These are phyloP conservation scores for Coreoperca whiteheadi DNA, from an alignment of 2,113 vertebrate genomes.

Conservation along the genomic window DNA sequence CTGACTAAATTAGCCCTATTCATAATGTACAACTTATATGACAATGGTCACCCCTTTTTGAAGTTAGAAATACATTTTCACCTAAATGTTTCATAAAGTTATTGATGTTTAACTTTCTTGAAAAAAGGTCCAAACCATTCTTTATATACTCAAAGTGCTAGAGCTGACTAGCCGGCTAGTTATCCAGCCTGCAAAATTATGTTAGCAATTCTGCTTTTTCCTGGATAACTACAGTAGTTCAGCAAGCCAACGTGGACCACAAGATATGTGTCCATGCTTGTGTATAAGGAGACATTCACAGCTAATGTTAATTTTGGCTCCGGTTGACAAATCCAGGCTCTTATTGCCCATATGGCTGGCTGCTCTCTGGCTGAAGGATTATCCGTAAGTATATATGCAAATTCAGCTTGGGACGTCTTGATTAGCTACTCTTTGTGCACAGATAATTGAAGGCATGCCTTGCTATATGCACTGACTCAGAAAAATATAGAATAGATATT, in stretches of 20 bases:
- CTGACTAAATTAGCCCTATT: too few relatives aligned
- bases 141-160: not conserved
- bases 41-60: not conserved
- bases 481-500: too few relatives aligned
- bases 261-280: not conserved
- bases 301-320: not conserved
- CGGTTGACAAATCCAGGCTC: not conserved
- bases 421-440: not conserved
- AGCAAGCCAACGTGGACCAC: not conserved
- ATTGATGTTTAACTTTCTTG: too few relatives aligned
- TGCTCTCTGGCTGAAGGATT: not conserved
- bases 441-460: not conserved
- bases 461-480: not conserved
- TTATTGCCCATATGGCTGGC: not conserved
- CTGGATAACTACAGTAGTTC: not conserved
- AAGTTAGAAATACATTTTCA: too few relatives aligned
- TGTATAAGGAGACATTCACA: not conserved
- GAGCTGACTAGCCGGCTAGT: not conserved
- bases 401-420: too few relatives aligned
- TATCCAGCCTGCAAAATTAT: not conserved
- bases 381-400: not conserved
- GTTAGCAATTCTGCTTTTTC: not conserved
- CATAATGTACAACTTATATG: not conserved
- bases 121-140: not conserved
- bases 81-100: too few relatives aligned